Evolutionary conservation across 2,113 vertebrate genomes (phyloP).

Genomic region (Hydrolagus affinis): DNA sequence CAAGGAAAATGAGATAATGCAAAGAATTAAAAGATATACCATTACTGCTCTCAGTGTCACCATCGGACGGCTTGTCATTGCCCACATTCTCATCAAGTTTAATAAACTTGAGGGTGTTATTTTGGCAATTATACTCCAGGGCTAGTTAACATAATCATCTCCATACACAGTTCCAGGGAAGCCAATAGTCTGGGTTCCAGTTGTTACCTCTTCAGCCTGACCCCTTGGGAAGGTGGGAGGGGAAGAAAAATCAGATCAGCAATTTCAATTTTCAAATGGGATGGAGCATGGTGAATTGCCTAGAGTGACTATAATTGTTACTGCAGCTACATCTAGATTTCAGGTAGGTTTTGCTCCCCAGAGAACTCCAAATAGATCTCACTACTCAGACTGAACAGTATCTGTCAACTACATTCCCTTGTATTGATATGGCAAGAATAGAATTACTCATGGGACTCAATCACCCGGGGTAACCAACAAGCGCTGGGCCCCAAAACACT

Average conservation of each 20-base stretch:
- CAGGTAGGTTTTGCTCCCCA: not conserved
- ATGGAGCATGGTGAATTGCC: not conserved
- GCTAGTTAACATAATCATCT: not conserved
- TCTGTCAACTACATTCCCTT: not conserved
- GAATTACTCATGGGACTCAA: conserved; percentile 7
- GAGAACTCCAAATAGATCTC: not conserved
- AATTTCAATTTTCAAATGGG: not conserved
- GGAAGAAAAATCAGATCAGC: not conserved
- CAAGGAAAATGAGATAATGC: not conserved
- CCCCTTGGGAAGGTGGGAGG: no score
- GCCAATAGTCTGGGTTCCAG: not conserved
- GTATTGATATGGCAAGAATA: conserved; percentile 5
- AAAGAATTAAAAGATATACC: conserved; percentile 31
- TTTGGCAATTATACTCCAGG: not conserved
- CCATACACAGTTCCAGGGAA: not conserved
- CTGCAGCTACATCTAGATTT: not conserved
- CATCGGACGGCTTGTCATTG: no score
- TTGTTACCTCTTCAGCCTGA: not conserved
- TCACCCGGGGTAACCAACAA: not conserved
- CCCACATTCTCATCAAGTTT: not conserved
- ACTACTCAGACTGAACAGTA: not conserved
- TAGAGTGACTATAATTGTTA: not conserved
- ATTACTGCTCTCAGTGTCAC: not conserved
- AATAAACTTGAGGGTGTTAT: not conserved
- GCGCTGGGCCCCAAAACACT: not conserved